Conservation (phyloP, 2,797 vertebrate genomes). For the Cyprinella venusta region DNA sequence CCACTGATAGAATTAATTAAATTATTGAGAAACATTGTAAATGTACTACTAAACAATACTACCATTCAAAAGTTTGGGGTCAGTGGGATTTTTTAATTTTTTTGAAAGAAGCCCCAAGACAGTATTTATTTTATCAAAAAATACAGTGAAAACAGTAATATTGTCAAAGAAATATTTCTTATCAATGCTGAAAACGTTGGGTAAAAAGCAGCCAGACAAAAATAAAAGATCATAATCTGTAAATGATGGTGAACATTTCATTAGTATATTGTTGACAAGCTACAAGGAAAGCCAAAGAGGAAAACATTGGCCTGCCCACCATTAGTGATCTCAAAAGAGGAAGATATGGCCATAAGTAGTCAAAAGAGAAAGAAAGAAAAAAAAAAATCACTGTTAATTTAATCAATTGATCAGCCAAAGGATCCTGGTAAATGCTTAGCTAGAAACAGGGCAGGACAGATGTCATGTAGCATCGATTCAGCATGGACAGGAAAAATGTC, state of each 20-base stretch:
- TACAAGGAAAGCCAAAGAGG: conserved; percentile 41
- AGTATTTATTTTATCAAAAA: not conserved
- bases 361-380: conserved; percentile 7
- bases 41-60: not conserved
- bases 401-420: conserved; percentile 87
- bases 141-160: not conserved
- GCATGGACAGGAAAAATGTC: not conserved
- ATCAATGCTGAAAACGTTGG: not conserved
- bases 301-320: conserved; percentile 59
- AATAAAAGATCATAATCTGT: conserved; percentile 65
- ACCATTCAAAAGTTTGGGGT: not conserved
- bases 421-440: conserved; percentile 77
- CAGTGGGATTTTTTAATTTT: not conserved
- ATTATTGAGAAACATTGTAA: not conserved
- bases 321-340: conserved; percentile 48
- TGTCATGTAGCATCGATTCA: conserved; percentile 43
- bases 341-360: conserved; percentile 67
- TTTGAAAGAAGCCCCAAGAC: not conserved
- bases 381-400: conserved; percentile 83
- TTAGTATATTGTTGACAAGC: conserved; percentile 56
- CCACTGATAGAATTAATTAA: not conserved
- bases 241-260: conserved; percentile 71
- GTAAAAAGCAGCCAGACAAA: conserved; percentile 5
- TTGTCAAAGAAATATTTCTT: not conserved
- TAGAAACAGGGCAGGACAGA: conserved; percentile 39